Percentiles rank a stretch among this genome's conserved stretches.
Conservation (phyloP, 2,797 vertebrate species). For the Natrix natrix region DNA sequence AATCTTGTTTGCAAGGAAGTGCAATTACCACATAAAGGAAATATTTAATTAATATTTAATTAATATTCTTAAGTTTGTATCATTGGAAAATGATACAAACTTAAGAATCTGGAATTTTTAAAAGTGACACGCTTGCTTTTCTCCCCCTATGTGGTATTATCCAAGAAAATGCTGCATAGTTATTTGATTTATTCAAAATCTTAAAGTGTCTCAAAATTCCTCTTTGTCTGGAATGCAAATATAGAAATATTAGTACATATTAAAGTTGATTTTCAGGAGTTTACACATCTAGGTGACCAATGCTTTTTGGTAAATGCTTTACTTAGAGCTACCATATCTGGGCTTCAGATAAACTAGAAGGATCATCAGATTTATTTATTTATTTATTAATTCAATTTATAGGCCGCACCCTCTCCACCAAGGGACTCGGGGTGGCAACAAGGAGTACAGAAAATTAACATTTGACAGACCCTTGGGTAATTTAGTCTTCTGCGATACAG, state of each 20-base stretch:
- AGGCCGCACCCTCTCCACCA: too few species aligned
- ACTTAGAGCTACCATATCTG: neutral
- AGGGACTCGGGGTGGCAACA: too few species aligned
- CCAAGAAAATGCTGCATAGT: neutral
- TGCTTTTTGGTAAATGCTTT: neutral
- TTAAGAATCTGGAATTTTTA: neutral
- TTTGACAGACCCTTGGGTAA: neutral
- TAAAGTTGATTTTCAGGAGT: neutral
- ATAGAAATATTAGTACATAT: neutral
- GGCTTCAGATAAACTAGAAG: neutral
- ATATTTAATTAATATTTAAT: neutral
- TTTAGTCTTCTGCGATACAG: neutral
- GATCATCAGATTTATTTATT: too few species aligned
- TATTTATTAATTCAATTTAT: too few species aligned
- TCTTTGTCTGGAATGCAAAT: neutral
- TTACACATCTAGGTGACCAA: neutral
- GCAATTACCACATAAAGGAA: slow-evolving; percentile 30
- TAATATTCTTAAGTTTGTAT: too few species aligned
- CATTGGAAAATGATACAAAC: neutral
- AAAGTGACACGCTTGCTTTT: neutral
- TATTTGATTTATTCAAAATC: neutral
- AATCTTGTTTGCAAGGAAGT: neutral
- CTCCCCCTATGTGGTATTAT: neutral
- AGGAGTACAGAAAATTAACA: neutral
- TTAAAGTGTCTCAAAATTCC: neutral